These are phyloP conservation scores for Drosophila busckii DNA, from an alignment of 1,140 invertebrate species.

Conservation along the genomic window DNA sequence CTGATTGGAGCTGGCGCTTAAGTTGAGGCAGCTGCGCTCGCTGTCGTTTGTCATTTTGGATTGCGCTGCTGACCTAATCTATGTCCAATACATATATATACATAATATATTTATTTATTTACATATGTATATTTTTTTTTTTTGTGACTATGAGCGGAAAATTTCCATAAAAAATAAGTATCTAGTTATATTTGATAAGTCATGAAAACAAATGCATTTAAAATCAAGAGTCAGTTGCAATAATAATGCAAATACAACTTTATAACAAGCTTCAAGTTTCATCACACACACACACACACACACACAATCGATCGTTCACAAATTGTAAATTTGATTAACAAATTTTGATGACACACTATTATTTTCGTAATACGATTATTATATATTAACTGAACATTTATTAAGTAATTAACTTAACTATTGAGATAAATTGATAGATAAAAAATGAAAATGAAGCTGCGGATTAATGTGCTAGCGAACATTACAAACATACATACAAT, in stretches of 20 bases:
- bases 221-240: slow-evolving; percentile 51
- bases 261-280: slow-evolving; percentile 33
- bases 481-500: slow-evolving; percentile 32
- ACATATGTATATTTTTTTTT: slow-evolving; percentile 11
- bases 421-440: slow-evolving; percentile 25
- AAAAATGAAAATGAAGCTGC: slow-evolving; percentile 31
- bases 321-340: slow-evolving; percentile 61
- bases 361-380: slow-evolving; percentile 72
- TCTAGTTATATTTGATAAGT: slow-evolving; percentile 63
- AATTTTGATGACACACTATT: slow-evolving; percentile 64
- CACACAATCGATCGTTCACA: too few species aligned
- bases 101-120: slow-evolving; percentile 6
- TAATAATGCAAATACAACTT: slow-evolving; percentile 27
- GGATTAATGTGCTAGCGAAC: slow-evolving; percentile 33
- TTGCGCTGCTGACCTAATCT: slow-evolving; percentile 57
- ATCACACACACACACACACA: slow-evolving; percentile 18
- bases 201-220: slow-evolving; percentile 78
- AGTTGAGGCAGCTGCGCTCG: neutral
- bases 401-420: slow-evolving; percentile 48
- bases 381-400: slow-evolving; percentile 52
- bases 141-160: slow-evolving; percentile 19
- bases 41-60: slow-evolving; percentile 35
- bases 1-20: too few species aligned
- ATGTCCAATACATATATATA: slow-evolving; percentile 48
- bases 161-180: slow-evolving; percentile 31